Base-by-base conservation (phyloP, 2,797 vertebrate species). In the Hippopotamyrus pictus region DNA sequence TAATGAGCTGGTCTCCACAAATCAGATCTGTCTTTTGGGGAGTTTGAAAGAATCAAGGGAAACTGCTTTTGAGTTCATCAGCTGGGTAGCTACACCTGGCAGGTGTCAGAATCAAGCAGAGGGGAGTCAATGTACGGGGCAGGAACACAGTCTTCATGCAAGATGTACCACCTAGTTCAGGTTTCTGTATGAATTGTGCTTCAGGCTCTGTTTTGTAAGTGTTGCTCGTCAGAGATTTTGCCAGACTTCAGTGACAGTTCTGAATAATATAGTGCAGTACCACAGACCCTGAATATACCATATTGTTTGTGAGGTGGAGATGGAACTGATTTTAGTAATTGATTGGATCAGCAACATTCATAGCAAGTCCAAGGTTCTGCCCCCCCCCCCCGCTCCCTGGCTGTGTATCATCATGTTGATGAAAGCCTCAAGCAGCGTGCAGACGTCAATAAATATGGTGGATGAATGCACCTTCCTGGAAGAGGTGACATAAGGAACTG, bases 31-130 rank as follows among this genome's bases (percentile, higher is more conserved):
- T 88, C 57, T 73, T 79, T 48, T 41, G 82, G 25, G 59, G 83
- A 89, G 89, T 84, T 57, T 88, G 73, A 14, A 25, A 65, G 29
- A 79, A 84, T 84, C 17, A 85, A 86, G 79, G 29, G 46, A 17
- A 88, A 25, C 48, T 89, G 48, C 65, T 89, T 51, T 86, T 65
- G 82, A 87, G 83, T 87, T 86, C 88, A 88, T 41, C 53, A 50
- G 33, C 37, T 19, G 50, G 22, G 17, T 57, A 37, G n/a, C 17
- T 44, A 54, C 29, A 48, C 17, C 57, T 37, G 86, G 86, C 29
- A 51, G 37, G 22, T 50, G 79, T 69, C 25, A 12, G 65, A 5
- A 29, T 69, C 1, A 14, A 33, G 69, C 65, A 79, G 17, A 57
- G 48, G 41, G 48, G 73, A 88, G n/a, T 22, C 46, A 22, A 11